A percentile compares a stretch with the other conserved stretches of the same genome.
Evolutionary conservation across 2,888 invertebrate genomes (phyloP).

Genomic region (Tetramorium bicarinatum): DNA sequence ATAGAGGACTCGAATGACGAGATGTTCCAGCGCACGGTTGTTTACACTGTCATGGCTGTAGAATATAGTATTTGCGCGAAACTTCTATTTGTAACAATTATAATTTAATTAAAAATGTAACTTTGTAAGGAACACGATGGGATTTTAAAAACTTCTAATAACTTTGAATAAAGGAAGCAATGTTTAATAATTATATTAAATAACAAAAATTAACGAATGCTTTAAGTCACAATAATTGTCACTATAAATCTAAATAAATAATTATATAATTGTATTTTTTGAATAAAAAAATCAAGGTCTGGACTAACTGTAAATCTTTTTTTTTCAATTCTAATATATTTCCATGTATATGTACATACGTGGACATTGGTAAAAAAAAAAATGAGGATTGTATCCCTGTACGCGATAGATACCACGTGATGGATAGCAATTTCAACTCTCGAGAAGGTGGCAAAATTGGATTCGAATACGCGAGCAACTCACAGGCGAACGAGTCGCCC

Average conservation of each 20-base stretch:
- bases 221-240: neutral
- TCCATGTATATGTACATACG: neutral
- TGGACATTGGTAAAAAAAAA: neutral
- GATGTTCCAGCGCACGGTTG: neutral
- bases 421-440: slow-evolving; percentile 27
- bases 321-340: neutral
- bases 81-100: slow-evolving; percentile 14
- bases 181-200: neutral
- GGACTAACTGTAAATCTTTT: neutral
- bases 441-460: neutral
- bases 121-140: neutral
- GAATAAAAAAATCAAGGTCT: neutral
- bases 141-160: neutral
- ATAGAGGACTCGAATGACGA: slow-evolving; percentile 9
- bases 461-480: neutral
- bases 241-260: neutral
- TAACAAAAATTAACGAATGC: neutral
- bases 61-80: neutral
- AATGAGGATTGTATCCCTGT: neutral
- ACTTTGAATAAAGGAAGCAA: neutral
- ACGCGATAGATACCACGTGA: slow-evolving; percentile 3
- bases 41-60: neutral
- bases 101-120: neutral
- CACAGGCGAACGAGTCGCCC: neutral
- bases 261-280: neutral